These are phyloP conservation scores for Myotis pilosus DNA, from an alignment of 2,797 vertebrate species.

Conservation along the genomic window DNA sequence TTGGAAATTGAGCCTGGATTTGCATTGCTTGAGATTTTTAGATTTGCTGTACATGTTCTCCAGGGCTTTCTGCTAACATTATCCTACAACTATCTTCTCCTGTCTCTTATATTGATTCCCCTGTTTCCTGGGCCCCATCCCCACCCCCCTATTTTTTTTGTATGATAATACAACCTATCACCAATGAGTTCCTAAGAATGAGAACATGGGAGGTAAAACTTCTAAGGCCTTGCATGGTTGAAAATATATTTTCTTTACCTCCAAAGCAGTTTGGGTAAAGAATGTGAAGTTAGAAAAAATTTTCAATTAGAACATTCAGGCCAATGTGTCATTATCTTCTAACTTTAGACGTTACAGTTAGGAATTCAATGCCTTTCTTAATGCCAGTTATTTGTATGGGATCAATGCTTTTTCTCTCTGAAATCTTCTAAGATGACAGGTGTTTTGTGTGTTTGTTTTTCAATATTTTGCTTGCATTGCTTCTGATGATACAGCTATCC, in stretches of 20 bases:
- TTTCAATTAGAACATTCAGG: background rate
- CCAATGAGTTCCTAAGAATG: background rate
- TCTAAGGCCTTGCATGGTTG: background rate
- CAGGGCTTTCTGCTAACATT: background rate
- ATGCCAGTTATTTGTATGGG: background rate
- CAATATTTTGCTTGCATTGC: background rate
- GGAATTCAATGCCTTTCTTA: background rate
- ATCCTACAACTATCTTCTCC: background rate
- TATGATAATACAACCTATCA: background rate
- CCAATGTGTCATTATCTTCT: background rate
- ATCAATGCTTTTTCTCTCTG: background rate
- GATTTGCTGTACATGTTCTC: background rate
- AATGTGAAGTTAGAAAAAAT: background rate
- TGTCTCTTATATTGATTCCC: background rate
- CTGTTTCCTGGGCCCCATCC: background rate
- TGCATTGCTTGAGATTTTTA: background rate
- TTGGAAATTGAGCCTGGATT: background rate
- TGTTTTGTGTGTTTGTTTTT: background rate
- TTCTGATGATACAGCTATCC: background rate
- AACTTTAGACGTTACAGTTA: background rate
- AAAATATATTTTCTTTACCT: background rate
- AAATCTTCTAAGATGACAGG: background rate
- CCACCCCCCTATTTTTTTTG: rapidly evolving
- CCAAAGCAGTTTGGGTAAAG: background rate
- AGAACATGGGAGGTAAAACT: background rate